These are phyloP conservation scores for Trichomalopsis sarcophagae DNA, from an alignment of 1,140 invertebrate genomes.

Conservation along the genomic window DNA sequence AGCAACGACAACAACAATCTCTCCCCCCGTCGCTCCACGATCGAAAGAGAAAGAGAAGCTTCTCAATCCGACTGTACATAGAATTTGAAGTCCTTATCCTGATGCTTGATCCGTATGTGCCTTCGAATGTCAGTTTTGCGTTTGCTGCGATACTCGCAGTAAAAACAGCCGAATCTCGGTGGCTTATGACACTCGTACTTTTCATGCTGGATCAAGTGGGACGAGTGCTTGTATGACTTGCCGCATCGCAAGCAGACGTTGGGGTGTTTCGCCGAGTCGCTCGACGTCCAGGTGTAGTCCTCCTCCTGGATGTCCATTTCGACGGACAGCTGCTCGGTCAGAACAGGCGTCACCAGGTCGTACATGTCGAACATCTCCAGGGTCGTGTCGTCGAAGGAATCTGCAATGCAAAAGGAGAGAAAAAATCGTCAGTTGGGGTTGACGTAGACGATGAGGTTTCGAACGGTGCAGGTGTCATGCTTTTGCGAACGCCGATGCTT, in stretches of 20 bases:
- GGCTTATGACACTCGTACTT: constrained; percentile 72
- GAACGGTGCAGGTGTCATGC: neutral
- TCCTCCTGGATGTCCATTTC: constrained; percentile 31
- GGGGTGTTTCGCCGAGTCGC: constrained; percentile 30
- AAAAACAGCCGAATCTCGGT: constrained; percentile 71
- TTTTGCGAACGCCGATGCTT: neutral
- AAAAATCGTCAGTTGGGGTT: neutral
- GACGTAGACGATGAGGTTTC: neutral
- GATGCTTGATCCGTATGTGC: constrained; percentile 67
- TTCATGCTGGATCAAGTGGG: constrained; percentile 69
- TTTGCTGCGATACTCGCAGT: constrained; percentile 66
- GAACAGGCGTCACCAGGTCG: constrained; percentile 36
- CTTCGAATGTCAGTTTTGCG: constrained; percentile 59
- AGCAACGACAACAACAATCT: neutral
- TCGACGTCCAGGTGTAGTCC: neutral
- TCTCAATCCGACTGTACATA: constrained; percentile 21
- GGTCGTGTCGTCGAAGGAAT: neutral
- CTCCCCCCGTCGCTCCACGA: neutral
- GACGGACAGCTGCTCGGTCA: constrained; percentile 9
- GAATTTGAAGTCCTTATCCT: constrained; percentile 48
- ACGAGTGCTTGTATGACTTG: constrained; percentile 40
- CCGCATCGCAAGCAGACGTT: constrained; percentile 42
- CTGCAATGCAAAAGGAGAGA: constrained; percentile 27
- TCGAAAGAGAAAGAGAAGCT: too few species aligned
- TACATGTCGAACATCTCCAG: constrained; percentile 47